phyloP scores from a whole-genome alignment of 2,113 vertebrate species.

The Pomatorhinus ruficollis region DNA sequence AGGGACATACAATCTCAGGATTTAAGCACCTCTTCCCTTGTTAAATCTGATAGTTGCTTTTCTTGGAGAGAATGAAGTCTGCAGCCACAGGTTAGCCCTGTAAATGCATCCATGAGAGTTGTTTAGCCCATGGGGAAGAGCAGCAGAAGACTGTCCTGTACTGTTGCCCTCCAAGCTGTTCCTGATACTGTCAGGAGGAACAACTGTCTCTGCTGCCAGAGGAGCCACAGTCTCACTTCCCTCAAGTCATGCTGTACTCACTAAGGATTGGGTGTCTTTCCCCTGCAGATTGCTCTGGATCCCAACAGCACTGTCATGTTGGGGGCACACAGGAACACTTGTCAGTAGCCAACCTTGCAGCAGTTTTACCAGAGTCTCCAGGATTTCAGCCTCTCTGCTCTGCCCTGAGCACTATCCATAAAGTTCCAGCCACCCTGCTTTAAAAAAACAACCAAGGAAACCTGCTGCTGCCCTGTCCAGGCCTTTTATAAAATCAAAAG shows the following conservation, averaged over 20 bases:
- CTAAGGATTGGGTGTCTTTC: background rate
- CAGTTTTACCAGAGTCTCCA: background rate
- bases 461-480: background rate
- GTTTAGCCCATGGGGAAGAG: background rate
- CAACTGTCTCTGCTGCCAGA: background rate
- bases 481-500: background rate
- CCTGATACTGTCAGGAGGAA: background rate
- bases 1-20: background rate
- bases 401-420: background rate
- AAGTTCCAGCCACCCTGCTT: background rate
- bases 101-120: background rate
- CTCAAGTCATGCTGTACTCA: rapidly evolving
- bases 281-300: background rate
- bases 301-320: background rate
- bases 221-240: background rate
- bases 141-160: background rate
- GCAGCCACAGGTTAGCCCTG: background rate
- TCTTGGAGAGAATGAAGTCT: background rate
- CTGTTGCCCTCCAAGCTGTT: background rate
- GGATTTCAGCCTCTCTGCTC: background rate
- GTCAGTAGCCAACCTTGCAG: background rate
- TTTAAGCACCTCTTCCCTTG: background rate
- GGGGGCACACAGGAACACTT: background rate
- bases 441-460: background rate
- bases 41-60: background rate